phyloP scores from a whole-genome alignment of 2,888 invertebrate species.

The Cephalotes varians region DNA sequence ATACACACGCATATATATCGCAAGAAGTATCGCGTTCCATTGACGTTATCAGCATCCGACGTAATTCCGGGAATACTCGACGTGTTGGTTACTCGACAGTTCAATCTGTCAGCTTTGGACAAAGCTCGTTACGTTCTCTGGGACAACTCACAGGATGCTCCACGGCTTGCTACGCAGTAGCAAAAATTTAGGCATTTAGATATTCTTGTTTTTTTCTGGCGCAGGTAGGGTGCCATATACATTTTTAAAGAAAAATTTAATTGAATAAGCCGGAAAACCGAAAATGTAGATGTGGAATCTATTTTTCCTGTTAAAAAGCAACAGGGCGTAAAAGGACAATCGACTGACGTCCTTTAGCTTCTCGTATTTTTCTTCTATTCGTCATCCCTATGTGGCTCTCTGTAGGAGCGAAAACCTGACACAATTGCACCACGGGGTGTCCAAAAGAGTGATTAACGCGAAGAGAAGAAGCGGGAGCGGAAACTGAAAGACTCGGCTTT shows the following conservation, averaged over 20 bases:
- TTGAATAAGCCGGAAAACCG: not conserved
- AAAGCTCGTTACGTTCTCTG: not conserved
- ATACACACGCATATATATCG: not conserved
- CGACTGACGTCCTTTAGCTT: not conserved
- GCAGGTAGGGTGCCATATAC: not conserved
- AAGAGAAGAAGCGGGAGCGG: not conserved
- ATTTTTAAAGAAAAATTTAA: not conserved
- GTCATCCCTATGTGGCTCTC: constrained; percentile 49
- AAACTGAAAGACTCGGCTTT: not conserved
- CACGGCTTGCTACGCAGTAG: not conserved
- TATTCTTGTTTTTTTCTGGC: not conserved
- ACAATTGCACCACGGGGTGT: constrained; percentile 82
- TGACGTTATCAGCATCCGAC: not conserved
- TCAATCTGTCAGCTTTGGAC: constrained; percentile 19
- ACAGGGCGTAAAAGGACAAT: not conserved
- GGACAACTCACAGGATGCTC: not conserved
- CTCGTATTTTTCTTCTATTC: constrained; percentile 25
- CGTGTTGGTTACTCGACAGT: not conserved
- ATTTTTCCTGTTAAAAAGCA: not conserved
- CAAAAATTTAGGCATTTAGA: not conserved
- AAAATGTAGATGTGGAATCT: not conserved
- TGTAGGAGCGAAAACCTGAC: constrained; percentile 71
- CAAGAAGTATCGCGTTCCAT: not conserved
- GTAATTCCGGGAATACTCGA: constrained; percentile 11
- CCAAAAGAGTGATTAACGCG: constrained; percentile 34